These are phyloP conservation scores for Apteryx mantelli DNA, from an alignment of 2,113 vertebrate species.

Conservation along the genomic window DNA sequence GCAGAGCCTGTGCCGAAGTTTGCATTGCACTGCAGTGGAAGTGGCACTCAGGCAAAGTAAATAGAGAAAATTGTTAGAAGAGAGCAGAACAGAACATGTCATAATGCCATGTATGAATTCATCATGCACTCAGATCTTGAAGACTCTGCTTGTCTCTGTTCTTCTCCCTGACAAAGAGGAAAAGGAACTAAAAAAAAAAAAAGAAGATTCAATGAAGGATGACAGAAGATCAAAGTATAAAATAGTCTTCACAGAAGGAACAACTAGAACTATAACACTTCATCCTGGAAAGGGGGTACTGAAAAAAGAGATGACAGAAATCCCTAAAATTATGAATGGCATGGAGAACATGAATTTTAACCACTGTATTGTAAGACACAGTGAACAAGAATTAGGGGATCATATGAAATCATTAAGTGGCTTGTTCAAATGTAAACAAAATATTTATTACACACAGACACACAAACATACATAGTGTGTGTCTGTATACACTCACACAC, in stretches of 20 bases:
- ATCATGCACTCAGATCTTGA: neutral
- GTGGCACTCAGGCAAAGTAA: neutral
- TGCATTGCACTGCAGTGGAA: neutral
- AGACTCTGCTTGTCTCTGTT: neutral
- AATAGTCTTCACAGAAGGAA: neutral
- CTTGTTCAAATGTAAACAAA: constrained; percentile 19
- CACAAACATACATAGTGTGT: neutral
- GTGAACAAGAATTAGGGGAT: neutral
- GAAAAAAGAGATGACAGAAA: neutral
- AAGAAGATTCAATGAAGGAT: neutral
- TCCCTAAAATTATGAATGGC: neutral
- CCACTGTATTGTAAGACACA: neutral
- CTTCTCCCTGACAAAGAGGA: neutral
- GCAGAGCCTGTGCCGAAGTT: neutral
- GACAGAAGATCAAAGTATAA: neutral
- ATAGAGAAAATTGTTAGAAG: neutral
- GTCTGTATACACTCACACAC: neutral
- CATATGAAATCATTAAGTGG: neutral
- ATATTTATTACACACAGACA: neutral
- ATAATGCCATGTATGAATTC: neutral
- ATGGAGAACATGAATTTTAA: constrained; percentile 13
- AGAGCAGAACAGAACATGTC: neutral
- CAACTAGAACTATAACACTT: neutral
- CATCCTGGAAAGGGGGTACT: neutral
- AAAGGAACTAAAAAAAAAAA: neutral